phyloP scores from a whole-genome alignment of 2,888 invertebrate species.

The Athetis lepigone region DNA sequence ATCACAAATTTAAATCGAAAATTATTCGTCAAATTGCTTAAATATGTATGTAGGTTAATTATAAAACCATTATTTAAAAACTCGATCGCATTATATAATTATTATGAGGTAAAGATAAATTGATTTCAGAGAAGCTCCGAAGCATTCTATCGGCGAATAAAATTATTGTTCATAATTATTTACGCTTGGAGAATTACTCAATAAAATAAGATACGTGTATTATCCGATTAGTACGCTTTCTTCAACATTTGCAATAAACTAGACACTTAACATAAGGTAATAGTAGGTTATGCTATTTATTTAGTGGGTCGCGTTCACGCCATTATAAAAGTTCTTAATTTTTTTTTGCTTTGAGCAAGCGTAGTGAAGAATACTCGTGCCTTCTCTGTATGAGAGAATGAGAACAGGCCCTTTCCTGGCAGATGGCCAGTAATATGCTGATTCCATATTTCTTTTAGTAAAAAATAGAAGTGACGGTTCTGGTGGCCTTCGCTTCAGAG shows the following conservation, averaged over 20 bases:
- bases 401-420: too few species aligned
- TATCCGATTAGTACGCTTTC: slow-evolving; percentile 63
- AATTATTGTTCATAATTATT: slow-evolving; percentile 50
- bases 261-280: slow-evolving; percentile 11
- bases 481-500: too few species aligned
- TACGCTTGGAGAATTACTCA: slow-evolving; percentile 51
- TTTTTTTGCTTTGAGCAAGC: too few species aligned
- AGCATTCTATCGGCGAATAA: slow-evolving; percentile 49
- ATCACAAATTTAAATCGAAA: slow-evolving; percentile 31
- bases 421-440: too few species aligned
- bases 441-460: too few species aligned
- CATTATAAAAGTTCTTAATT: slow-evolving; percentile 7
- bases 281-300: slow-evolving; percentile 46
- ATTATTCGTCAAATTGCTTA: slow-evolving; percentile 14
- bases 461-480: too few species aligned
- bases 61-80: slow-evolving; percentile 24
- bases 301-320: slow-evolving; percentile 11
- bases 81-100: slow-evolving; percentile 50
- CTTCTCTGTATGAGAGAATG: too few species aligned
- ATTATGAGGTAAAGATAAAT: slow-evolving; percentile 37
- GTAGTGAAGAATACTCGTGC: too few species aligned
- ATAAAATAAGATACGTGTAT: slow-evolving; percentile 57
- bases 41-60: slow-evolving; percentile 51
- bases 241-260: slow-evolving; percentile 49
- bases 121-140: slow-evolving; percentile 19